phyloP scores from a whole-genome alignment of 2,888 invertebrate species.

The Acronicta aceris region DNA sequence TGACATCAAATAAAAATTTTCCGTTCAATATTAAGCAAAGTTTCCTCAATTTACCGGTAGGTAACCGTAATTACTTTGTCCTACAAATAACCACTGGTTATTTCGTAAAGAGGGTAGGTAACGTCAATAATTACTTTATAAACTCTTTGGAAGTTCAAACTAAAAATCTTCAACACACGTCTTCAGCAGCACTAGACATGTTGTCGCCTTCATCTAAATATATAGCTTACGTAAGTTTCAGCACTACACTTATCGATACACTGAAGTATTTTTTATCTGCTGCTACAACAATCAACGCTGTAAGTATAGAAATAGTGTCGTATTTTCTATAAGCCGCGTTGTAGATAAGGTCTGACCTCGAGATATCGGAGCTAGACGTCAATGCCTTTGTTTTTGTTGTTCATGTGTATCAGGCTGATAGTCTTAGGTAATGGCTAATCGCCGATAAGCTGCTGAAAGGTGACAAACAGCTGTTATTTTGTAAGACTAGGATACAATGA shows the following conservation, averaged over 20 bases:
- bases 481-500: constrained; percentile 16
- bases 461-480: constrained; percentile 35
- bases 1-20: constrained; percentile 36
- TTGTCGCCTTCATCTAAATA: constrained; percentile 65
- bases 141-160: neutral
- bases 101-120: constrained; percentile 19
- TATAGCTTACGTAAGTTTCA: constrained; percentile 60
- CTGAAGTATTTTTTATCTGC: constrained; percentile 32
- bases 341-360: constrained; percentile 53
- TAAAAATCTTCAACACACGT: constrained; percentile 6
- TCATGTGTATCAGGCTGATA: constrained; percentile 48
- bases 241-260: constrained; percentile 50
- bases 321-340: constrained; percentile 31
- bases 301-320: constrained; percentile 26
- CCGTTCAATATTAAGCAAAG: constrained; percentile 48
- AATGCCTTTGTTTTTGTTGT: constrained; percentile 57
- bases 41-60: constrained; percentile 40
- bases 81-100: constrained; percentile 30
- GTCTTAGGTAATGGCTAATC: constrained; percentile 55
- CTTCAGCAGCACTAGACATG: constrained; percentile 55
- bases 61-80: constrained; percentile 39
- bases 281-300: constrained; percentile 37
- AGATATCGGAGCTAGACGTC: constrained; percentile 55
- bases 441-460: constrained; percentile 37
- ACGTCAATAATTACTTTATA: constrained; percentile 1